phyloP scores from a whole-genome alignment of 2,113 vertebrate species.

The Recurvirostra avosetta region DNA sequence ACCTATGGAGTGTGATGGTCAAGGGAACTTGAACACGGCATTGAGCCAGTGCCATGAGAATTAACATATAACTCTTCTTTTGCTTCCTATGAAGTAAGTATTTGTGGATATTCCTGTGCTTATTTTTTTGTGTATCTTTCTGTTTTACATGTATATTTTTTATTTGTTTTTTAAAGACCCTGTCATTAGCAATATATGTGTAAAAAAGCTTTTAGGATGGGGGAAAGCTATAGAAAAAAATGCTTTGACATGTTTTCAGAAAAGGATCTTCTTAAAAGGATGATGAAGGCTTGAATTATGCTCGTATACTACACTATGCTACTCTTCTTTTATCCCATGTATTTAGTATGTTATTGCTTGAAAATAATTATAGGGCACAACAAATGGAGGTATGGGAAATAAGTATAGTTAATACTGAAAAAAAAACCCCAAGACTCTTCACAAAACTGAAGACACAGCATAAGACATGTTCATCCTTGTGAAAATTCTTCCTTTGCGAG shows the following conservation, averaged over 20 bases:
- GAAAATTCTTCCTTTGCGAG: constrained; percentile 42
- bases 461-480: constrained; percentile 33
- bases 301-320: not conserved
- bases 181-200: not conserved
- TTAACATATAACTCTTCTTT: not conserved
- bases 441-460: not conserved
- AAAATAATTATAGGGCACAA: constrained; percentile 1
- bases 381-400: not conserved
- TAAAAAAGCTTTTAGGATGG: not conserved
- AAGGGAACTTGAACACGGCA: not conserved
- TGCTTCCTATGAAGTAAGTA: not conserved
- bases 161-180: not conserved
- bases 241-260: not conserved
- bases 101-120: not conserved
- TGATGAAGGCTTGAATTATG: not conserved
- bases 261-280: not conserved
- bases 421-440: not conserved
- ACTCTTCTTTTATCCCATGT: not conserved
- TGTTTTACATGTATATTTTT: not conserved
- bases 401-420: not conserved
- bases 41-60: not conserved
- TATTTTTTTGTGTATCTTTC: not conserved
- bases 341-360: not conserved
- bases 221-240: not conserved
- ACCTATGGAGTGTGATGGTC: not conserved